Percentiles rank a stretch among this genome's conserved stretches.
phyloP scores from a whole-genome alignment of 2,888 invertebrate species.

The Plemyria rubiginata region DNA sequence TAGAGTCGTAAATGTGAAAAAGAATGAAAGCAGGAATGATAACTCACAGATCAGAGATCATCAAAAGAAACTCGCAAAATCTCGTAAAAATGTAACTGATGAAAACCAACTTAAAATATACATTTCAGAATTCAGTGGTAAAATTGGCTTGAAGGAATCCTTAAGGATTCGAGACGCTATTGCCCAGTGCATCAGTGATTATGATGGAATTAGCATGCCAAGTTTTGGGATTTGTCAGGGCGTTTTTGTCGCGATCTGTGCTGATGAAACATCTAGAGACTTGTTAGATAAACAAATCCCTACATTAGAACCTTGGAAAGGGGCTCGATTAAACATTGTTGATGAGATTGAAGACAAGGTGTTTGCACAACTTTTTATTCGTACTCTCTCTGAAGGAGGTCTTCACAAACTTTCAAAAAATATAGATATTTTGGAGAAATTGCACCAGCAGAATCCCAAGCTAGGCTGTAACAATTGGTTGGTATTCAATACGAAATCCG shows the following conservation, averaged over 20 bases:
- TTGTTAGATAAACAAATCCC: conserved; percentile 28
- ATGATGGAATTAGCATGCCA: conserved; percentile 8
- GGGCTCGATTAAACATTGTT: conserved; percentile 16
- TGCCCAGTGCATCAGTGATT: conserved; percentile 9
- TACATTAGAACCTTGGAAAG: conserved; percentile 20
- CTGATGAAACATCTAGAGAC: conserved; percentile 20
- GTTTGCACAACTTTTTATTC: not conserved
- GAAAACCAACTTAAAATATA: conserved; percentile 7
- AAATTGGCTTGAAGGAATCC: not conserved
- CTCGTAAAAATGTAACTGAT: not conserved
- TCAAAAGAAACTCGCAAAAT: not conserved
- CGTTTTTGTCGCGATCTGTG: conserved; percentile 8
- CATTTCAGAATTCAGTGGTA: conserved; percentile 15
- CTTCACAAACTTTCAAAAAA: not conserved
- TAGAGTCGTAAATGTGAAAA: not conserved
- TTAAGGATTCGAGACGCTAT: conserved; percentile 6
- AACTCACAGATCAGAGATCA: not conserved
- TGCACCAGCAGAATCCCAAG: conserved; percentile 18
- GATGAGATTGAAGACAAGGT: not conserved
- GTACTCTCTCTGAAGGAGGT: conserved; percentile 3
- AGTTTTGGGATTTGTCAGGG: not conserved
- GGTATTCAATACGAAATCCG: not conserved
- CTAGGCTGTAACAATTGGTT: conserved; percentile 21
- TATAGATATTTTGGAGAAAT: not conserved
- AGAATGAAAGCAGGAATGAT: not conserved